Evolutionary conservation across 2,888 invertebrate genomes (phyloP), one percentile per base, ranked within the genome.

Genomic region (Synanthedon vespiformis): DNA sequence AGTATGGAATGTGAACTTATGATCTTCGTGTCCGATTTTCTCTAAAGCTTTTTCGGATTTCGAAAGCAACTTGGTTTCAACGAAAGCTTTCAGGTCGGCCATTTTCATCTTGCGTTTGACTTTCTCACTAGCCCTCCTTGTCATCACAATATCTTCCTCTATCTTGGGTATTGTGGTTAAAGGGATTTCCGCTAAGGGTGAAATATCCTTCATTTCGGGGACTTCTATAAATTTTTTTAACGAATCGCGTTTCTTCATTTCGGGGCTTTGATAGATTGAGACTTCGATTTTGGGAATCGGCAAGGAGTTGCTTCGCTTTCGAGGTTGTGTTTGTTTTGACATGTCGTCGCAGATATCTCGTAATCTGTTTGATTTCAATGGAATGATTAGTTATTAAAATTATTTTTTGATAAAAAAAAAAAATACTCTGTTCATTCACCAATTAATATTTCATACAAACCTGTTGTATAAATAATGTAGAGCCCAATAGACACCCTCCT

Each of bases 401-500:
- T 18, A 48, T 40, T 14, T 34, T 2, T 10, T 49, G n/a, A n/a
- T n/a, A n/a, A n/a, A n/a, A n/a, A n/a, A 49, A 49, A 34, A 34
- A 10, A 34, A 34, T 10, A 10, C 34, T 34, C 10, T 10, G 34
- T 34, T 34, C 10, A 34, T 34, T 10, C 34, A 10, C 13, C 5
- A 51, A 52, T 44, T 10, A 51, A 52, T 44, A 13, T 8, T n/a
- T 48, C 22, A 5, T 22, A 61, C 58, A 59, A 67, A 95, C 96
- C 96, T 91, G 71, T 96, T 95, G 66, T 95, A 95, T 58, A 96
- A 87, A 80, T 94, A 98, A 74, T 96, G 95, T 40, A 99, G 82
- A 12, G 97, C 97, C 99, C 99, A 99, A 76, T 95, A 96, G 11
- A 99, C 94, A 0, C 99, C 99, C 74, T 99, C 98, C 73, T 99